phyloP scores from a whole-genome alignment of 2,113 vertebrate genomes.

The Mormyrus iriodes region DNA sequence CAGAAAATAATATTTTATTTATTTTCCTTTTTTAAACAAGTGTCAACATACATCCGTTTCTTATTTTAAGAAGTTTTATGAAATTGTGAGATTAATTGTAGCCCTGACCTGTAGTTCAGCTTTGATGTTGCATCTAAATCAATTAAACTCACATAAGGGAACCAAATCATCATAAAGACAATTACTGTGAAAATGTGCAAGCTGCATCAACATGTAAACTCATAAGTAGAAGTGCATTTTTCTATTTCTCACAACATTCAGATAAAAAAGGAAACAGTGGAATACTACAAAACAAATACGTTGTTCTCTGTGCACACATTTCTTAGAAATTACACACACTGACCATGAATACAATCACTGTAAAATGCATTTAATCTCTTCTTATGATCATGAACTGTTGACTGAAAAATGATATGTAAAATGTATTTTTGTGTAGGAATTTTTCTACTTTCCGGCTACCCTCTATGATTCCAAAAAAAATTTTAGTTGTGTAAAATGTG shows the following conservation, averaged over 20 bases:
- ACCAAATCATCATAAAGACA: neutral
- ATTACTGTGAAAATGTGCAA: neutral
- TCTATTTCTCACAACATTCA: neutral
- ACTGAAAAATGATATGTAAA: neutral
- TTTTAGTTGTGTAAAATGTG: neutral
- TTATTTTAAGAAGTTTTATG: neutral
- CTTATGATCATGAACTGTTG: neutral
- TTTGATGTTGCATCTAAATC: neutral
- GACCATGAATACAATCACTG: neutral
- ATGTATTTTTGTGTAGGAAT: neutral
- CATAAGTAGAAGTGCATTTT: neutral
- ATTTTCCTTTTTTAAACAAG: neutral
- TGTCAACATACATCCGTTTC: neutral
- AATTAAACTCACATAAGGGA: neutral
- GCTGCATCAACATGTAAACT: neutral
- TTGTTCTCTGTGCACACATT: neutral
- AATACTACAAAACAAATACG: neutral
- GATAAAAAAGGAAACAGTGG: neutral
- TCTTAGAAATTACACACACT: neutral
- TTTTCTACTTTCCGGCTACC: neutral
- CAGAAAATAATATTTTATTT: conserved; percentile 26
- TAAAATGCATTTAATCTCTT: neutral
- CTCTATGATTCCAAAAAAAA: neutral
- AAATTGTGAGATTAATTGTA: neutral
- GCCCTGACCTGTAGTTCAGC: neutral